Base-by-base conservation (phyloP, 30 jellyfish, hydroid and myxozoan genomes). In the Chironex yamaguchii region DNA sequence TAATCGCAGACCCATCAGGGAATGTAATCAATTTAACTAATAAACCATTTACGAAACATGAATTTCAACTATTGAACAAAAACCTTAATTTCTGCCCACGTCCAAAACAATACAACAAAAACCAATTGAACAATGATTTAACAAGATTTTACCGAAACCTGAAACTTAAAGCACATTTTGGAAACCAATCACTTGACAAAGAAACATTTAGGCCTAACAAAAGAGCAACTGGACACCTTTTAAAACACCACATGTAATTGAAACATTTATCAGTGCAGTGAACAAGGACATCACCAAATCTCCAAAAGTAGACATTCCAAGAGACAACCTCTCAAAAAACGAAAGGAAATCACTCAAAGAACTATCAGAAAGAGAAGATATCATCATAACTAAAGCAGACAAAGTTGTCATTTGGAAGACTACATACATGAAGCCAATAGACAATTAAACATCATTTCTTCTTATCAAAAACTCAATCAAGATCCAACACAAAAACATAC, bases 381-480 rank as follows among this genome's bases (percentile, higher is more conserved):
- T 69, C 0, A 2, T 69, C 14, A 28, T 32, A 29, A 32, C 83
- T 27, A 69, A 67, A 69, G 83, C 83, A 0, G 83, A 69, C 24
- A 69, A 69, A 29, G 42, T 30, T 3, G 69, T 69, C 27, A 69
- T 69, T 30, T 69, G 83, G 83, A 67, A 67, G 81, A 67, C 30
- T 67, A 67, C 62, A 28, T 67, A 25, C n/a, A 28, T 3, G 81
- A 69, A 4, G 69, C 68, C 33, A 25, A 69, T 6, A 69, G 42
- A 34, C 83, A 69, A 49, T 29, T 69, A 28, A 32, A 32, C 1
- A 66, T 28, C 35, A 66, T 53, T 23, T 21, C 79, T 2, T 66
- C 33, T 32, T 66, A 66, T 66, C 29, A 66, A 24, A 66, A 66
- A 66, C 48, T 21, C 29, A 66, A 51, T 22, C 6, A 4, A 28